Percentiles rank a stretch among this genome's conserved stretches.
Conservation (phyloP, 2,888 invertebrate genomes). For the Allolobophora icterica region DNA sequence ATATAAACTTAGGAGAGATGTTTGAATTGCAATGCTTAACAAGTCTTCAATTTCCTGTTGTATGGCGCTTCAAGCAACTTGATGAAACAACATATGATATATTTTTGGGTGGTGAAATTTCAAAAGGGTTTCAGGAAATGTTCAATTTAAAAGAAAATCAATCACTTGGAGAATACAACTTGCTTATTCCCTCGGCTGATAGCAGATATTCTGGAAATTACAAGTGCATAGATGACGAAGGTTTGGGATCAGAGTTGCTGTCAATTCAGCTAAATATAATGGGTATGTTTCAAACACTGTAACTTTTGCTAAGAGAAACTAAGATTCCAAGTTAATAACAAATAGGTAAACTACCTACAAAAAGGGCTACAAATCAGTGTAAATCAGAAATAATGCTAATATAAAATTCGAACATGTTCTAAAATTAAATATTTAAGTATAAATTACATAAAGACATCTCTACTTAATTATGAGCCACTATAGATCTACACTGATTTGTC, state of each 20-base stretch:
- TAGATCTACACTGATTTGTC: neutral
- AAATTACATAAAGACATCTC: neutral
- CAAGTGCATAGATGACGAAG: neutral
- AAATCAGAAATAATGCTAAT: neutral
- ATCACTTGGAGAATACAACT: neutral
- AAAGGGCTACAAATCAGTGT: neutral
- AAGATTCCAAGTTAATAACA: too few relatives aligned
- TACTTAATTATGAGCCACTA: too few relatives aligned
- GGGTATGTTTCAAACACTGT: too few relatives aligned
- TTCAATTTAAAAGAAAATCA: neutral
- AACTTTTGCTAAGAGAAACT: too few relatives aligned
- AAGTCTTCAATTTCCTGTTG: neutral
- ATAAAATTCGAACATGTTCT: too few relatives aligned
- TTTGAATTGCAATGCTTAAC: neutral
- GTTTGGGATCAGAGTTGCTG: neutral
- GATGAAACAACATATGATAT: neutral
- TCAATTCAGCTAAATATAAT: neutral
- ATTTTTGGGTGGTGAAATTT: constrained; percentile 5
- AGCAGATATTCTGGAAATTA: neutral
- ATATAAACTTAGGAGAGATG: neutral
- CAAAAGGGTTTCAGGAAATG: neutral
- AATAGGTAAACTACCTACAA: neutral
- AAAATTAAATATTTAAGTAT: neutral
- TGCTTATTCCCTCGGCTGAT: neutral
- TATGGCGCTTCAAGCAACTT: neutral